Base-by-base conservation (phyloP, 2,888 invertebrate genomes). In the Tachina lurida region DNA sequence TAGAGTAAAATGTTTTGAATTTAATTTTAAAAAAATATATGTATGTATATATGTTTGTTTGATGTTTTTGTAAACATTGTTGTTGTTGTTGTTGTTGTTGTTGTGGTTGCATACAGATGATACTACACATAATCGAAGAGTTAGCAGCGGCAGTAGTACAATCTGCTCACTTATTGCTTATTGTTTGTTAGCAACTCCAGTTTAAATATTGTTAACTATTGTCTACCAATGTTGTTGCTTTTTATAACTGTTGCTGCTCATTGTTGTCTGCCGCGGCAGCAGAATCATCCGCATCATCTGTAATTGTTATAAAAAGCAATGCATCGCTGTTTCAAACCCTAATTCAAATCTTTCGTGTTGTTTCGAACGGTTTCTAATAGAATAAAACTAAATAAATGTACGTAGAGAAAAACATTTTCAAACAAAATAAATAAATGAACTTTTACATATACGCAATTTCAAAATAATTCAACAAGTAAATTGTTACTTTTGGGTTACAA, bases 261-360 rank as follows among this genome's bases (percentile, higher is more conserved):
- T 73, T 76, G 54, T 67, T 75, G 74, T 74, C 65, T 62, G 68
- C 62, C 15, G 63, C 52, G 52, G 86, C 82, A n/a, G 79, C 84
- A 65, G 79, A 80, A 81, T 84, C 84, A 79, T 83, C 65, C 77
- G 80, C 84, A 79, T 76, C 87, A 87, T 83, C 81, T 84, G 85
- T 84, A 86, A 86, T 86, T 84, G 87, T 88, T 89, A 89, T 89
- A 89, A 89, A 89, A 89, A 89, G 88, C 88, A 88, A 88, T 88
- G 89, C 88, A 88, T 86, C 86, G 86, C 88, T 87, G 84, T 88
- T 85, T 88, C 87, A 87, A 88, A 88, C 88, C 88, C 88, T 89
- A 89, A 88, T 89, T 88, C 89, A 88, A 88, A 88, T 88, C 87
- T 88, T 74, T 84, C 85, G 87, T 84, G 85, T 87, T 87, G 88